These are phyloP conservation scores for Eilema caniola DNA, from an alignment of 2,888 invertebrate species.

Conservation along the genomic window DNA sequence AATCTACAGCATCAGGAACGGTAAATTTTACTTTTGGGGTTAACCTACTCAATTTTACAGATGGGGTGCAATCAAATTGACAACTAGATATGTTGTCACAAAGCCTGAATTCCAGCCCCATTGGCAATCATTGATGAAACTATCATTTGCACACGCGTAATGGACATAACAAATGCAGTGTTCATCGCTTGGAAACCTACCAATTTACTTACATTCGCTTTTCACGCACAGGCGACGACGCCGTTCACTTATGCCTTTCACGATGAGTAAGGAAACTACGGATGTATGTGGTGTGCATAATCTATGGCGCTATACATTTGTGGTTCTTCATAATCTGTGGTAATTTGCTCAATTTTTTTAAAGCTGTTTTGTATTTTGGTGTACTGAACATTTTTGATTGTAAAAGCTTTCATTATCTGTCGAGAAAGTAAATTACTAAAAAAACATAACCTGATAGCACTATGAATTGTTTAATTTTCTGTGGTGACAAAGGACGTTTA, in stretches of 20 bases:
- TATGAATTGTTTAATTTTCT: neutral
- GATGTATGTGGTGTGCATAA: constrained; percentile 27
- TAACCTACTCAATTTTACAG: neutral
- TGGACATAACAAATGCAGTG: constrained; percentile 39
- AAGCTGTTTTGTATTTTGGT: neutral
- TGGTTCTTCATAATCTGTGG: constrained; percentile 21
- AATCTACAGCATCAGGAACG: neutral
- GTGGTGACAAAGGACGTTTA: neutral
- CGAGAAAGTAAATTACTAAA: neutral
- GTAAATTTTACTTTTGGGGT: neutral
- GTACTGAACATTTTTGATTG: neutral
- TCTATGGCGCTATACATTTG: constrained; percentile 18
- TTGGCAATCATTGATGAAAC: constrained; percentile 35
- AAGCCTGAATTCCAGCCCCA: constrained; percentile 12
- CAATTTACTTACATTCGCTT: constrained; percentile 56
- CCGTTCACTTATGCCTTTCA: constrained; percentile 42
- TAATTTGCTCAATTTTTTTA: constrained; percentile 5
- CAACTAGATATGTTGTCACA: neutral
- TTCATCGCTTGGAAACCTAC: constrained; percentile 54
- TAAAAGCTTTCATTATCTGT: too few relatives aligned
- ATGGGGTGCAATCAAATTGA: neutral
- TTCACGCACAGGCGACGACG: constrained; percentile 41
- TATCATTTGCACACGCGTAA: constrained; percentile 39
- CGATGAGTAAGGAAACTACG: constrained; percentile 37
- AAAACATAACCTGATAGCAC: neutral